Percentiles rank a stretch among this genome's conserved stretches.
Evolutionary conservation across 2,113 vertebrate species (phyloP).

Genomic region (Cebus imitator): DNA sequence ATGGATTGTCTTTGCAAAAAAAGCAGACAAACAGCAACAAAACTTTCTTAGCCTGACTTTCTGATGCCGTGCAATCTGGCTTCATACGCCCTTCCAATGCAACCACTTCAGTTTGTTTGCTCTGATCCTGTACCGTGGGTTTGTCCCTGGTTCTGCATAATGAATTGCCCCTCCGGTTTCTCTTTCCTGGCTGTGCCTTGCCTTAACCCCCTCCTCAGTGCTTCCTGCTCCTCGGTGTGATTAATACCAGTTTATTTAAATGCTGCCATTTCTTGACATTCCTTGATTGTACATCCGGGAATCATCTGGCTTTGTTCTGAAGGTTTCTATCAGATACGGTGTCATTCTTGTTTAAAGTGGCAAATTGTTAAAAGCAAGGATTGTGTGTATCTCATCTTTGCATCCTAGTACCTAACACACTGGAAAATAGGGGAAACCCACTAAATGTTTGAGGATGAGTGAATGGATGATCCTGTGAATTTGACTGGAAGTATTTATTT

Average conservation of each 20-base stretch:
- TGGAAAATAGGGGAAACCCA: background rate
- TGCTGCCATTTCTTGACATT: background rate
- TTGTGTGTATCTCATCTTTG: background rate
- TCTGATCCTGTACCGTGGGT: background rate
- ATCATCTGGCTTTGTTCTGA: background rate
- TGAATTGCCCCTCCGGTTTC: background rate
- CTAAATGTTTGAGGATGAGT: background rate
- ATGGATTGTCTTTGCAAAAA: background rate
- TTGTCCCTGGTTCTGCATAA: background rate
- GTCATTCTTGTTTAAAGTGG: background rate
- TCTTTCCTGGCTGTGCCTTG: background rate
- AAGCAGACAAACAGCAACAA: background rate
- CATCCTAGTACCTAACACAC: background rate
- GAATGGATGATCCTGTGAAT: background rate
- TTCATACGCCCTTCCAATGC: background rate
- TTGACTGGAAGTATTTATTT: background rate
- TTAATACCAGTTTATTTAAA: background rate
- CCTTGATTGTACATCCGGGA: background rate
- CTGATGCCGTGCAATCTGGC: background rate
- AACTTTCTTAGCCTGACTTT: background rate
- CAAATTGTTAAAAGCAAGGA: background rate
- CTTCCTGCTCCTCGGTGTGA: background rate
- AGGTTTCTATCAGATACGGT: background rate
- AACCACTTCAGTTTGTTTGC: background rate
- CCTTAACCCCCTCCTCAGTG: background rate